Evolutionary conservation across 2,888 invertebrate species (phyloP).

Genomic region (Machimus atricapillus): DNA sequence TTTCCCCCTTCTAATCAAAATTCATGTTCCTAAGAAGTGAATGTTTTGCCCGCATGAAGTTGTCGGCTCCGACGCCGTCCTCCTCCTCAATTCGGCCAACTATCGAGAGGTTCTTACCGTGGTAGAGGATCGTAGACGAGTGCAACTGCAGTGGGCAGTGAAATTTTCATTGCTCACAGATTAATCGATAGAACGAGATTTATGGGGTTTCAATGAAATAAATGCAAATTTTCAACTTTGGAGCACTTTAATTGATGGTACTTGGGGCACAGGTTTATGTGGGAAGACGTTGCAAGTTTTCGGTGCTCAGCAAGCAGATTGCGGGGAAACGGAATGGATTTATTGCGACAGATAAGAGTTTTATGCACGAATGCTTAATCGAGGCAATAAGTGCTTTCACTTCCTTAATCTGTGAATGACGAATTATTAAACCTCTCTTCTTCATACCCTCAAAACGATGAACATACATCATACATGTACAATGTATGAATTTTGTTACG

Average conservation of each 20-base stretch:
- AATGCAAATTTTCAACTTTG: background rate
- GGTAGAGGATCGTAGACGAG: background rate
- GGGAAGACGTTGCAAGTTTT: background rate
- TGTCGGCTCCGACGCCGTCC: background rate
- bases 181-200: background rate
- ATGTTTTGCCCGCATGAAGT: background rate
- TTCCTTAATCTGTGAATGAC: background rate
- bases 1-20: background rate
- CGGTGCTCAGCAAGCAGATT: background rate
- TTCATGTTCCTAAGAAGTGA: background rate
- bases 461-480: too few species aligned
- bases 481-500: too few species aligned
- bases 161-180: background rate
- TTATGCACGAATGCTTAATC: background rate
- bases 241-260: background rate
- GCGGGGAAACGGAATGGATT: background rate
- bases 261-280: background rate
- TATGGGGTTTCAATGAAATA: background rate
- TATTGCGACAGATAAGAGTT: background rate
- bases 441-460: too few species aligned
- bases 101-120: background rate
- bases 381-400: background rate
- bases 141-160: background rate
- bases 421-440: background rate
- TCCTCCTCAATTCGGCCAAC: background rate